phyloP scores from a whole-genome alignment of 2,888 invertebrate species.

The Coronaproctus castanopsis region DNA sequence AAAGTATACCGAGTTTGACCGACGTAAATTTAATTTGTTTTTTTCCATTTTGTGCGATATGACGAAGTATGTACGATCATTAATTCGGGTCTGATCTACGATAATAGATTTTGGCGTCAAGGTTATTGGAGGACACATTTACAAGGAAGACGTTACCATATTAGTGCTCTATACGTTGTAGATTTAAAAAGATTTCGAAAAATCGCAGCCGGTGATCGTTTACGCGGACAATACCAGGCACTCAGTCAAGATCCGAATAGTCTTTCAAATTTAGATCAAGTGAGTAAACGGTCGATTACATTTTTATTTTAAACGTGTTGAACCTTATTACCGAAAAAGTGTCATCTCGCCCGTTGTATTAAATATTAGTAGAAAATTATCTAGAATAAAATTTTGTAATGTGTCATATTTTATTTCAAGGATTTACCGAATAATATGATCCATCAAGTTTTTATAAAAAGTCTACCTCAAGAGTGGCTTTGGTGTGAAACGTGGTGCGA shows the following conservation, averaged over 20 bases:
- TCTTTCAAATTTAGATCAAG: slow-evolving; percentile 75
- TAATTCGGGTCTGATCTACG: too few species aligned
- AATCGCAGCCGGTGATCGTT: slow-evolving; percentile 92
- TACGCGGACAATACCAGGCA: slow-evolving; percentile 96
- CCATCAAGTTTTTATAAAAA: slow-evolving; percentile 94
- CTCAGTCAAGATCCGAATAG: slow-evolving; percentile 98
- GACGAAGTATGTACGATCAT: not conserved
- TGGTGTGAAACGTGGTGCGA: slow-evolving; percentile 99
- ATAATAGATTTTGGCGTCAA: slow-evolving; percentile 93
- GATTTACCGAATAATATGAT: slow-evolving; percentile 99
- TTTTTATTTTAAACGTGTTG: not conserved
- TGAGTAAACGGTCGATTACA: slow-evolving; percentile 18
- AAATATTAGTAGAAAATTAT: not conserved
- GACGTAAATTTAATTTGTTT: too few species aligned
- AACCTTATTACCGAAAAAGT: not conserved
- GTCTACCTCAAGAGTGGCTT: slow-evolving; percentile 96
- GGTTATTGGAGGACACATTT: slow-evolving; percentile 99
- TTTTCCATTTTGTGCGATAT: not conserved
- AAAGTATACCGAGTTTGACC: too few species aligned
- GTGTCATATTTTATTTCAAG: slow-evolving; percentile 41
- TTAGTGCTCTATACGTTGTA: slow-evolving; percentile 93
- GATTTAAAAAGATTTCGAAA: slow-evolving; percentile 88
- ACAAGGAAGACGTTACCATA: slow-evolving; percentile 82
- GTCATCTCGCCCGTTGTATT: not conserved
- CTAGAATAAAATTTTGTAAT: not conserved